Percentiles rank a stretch among this genome's conserved stretches.
phyloP scores from a whole-genome alignment of 2,888 invertebrate genomes.

The Pegoplata infirma region DNA sequence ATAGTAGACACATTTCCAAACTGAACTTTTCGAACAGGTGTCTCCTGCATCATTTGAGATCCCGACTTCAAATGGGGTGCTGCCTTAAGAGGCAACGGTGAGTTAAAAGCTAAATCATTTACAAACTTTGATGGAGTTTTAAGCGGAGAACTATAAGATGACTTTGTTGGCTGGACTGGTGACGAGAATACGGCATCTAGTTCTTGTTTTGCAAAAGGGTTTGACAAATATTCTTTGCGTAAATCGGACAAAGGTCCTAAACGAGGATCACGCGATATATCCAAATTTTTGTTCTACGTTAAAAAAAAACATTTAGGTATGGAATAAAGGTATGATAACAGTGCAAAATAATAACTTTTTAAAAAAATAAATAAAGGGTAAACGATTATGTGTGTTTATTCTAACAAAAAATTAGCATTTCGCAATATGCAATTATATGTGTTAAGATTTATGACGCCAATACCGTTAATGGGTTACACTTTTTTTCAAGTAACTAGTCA shows the following conservation, averaged over 20 bases:
- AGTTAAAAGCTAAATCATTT: constrained; percentile 70
- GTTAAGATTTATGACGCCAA: no score
- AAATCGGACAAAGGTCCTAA: constrained; percentile 81
- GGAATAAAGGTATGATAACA: no score
- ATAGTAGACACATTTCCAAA: constrained; percentile 73
- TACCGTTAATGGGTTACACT: no score
- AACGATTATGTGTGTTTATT: no score
- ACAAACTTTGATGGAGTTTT: constrained; percentile 59
- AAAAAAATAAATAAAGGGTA: no score
- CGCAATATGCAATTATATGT: no score
- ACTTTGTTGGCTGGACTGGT: constrained; percentile 26
- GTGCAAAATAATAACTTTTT: no score
- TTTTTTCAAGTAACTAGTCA: no score
- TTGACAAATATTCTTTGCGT: constrained; percentile 80
- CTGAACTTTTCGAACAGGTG: constrained; percentile 76
- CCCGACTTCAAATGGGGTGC: constrained; percentile 71
- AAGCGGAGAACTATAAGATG: constrained; percentile 19
- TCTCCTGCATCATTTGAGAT: constrained; percentile 75
- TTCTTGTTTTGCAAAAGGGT: constrained; percentile 80
- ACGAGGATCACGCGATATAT: constrained; percentile 80
- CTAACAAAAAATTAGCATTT: no score
- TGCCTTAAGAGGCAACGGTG: constrained; percentile 73
- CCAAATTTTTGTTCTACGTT: constrained; percentile 80
- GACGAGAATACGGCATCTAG: constrained; percentile 72
- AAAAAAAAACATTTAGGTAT: no score